These are phyloP conservation scores for Brachynemurus nebulosus DNA, from an alignment of 2,888 invertebrate genomes.

Conservation along the genomic window DNA sequence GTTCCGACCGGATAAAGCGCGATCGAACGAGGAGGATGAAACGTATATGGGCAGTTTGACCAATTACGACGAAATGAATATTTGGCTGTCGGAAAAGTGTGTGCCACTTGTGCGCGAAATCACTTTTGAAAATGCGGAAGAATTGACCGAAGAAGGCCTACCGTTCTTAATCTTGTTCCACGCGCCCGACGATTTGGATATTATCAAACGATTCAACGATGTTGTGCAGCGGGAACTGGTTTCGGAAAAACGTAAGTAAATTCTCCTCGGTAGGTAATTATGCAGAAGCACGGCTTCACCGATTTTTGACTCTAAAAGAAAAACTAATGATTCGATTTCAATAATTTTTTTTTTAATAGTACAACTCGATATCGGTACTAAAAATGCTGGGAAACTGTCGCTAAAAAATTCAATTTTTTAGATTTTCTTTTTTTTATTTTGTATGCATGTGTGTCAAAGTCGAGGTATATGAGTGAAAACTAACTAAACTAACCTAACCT, in stretches of 20 bases:
- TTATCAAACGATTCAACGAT: slow-evolving; percentile 74
- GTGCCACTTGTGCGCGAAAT: slow-evolving; percentile 96
- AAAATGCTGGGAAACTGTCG: no score
- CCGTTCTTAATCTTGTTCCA: slow-evolving; percentile 98
- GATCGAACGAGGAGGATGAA: slow-evolving; percentile 71
- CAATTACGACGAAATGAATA: slow-evolving; percentile 71
- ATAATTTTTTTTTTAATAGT: no score
- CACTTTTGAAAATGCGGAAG: slow-evolving; percentile 99
- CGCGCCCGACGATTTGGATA: slow-evolving; percentile 63
- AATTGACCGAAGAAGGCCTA: slow-evolving; percentile 93
- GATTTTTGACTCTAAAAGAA: no score
- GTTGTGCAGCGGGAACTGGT: slow-evolving; percentile 62
- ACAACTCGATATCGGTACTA: no score
- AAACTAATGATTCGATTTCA: no score
- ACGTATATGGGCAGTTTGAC: slow-evolving; percentile 60
- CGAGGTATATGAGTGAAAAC: no score
- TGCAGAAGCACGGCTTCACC: no score
- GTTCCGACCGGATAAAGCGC: slow-evolving; percentile 65
- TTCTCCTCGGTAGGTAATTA: no score
- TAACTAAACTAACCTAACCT: no score
- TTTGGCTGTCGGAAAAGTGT: slow-evolving; percentile 87
- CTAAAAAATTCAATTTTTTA: no score
- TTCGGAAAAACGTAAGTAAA: slow-evolving; percentile 86
- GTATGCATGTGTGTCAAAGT: no score
- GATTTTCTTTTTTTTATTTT: no score